These are phyloP conservation scores for Hipparchia semele DNA, from an alignment of 2,888 invertebrate species.

Conservation along the genomic window DNA sequence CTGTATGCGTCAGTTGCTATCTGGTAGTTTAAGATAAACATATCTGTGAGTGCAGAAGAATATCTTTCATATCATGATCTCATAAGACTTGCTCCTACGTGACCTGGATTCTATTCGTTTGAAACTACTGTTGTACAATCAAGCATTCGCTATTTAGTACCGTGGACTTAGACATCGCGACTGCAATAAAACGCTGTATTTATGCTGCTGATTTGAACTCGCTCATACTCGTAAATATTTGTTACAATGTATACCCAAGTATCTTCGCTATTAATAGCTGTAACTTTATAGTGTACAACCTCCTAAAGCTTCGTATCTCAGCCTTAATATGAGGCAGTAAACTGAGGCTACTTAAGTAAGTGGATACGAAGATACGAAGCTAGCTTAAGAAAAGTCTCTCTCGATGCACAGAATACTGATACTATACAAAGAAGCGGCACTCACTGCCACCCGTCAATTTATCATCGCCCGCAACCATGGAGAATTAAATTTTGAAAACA, in stretches of 20 bases:
- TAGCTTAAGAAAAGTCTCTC: not conserved
- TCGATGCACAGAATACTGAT: too few relatives aligned
- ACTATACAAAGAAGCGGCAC: too few relatives aligned
- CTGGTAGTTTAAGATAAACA: not conserved
- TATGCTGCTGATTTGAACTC: not conserved
- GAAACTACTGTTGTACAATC: conserved; percentile 15
- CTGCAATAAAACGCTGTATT: conserved; percentile 5
- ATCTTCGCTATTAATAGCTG: not conserved
- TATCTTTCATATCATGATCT: conserved; percentile 14
- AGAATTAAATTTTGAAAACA: too few relatives aligned
- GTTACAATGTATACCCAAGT: not conserved
- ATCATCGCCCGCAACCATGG: too few relatives aligned
- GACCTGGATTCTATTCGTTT: conserved; percentile 16
- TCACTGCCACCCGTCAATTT: too few relatives aligned
- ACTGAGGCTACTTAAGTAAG: not conserved
- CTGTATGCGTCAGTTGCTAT: not conserved
- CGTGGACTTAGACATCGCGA: conserved; percentile 10
- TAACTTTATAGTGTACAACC: not conserved
- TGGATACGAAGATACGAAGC: not conserved
- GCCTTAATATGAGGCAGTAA: not conserved
- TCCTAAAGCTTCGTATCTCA: not conserved
- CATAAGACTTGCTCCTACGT: conserved; percentile 8
- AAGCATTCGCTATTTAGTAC: conserved; percentile 10
- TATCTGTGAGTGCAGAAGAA: conserved; percentile 12
- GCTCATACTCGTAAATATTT: not conserved